Base-by-base conservation (phyloP, 1,140 invertebrate genomes). In the Dolichoris vasculosae region DNA sequence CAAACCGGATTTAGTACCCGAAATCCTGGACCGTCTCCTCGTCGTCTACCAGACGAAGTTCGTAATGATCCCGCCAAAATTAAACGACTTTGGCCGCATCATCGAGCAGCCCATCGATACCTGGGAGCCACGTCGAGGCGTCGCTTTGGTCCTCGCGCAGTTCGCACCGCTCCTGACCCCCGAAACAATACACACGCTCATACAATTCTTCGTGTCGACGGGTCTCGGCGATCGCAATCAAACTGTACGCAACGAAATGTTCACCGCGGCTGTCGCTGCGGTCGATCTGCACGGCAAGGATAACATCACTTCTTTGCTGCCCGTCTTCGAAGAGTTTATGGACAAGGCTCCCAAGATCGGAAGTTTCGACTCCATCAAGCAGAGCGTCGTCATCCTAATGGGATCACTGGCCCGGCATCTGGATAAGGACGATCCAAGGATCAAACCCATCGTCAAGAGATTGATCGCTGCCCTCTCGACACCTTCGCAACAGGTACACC, bases 351-450 rank as follows among this genome's bases (percentile, higher is more conserved):
- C 97, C 17, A 97, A 98, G 90, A 97, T 96, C 0, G 96, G 97
- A n/a, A 96, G 96, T 86, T 98, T 96, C 92, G 99, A 99, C 94
- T 96, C 97, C 11, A 97, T 99, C 43, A 95, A 99, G 64, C 98
- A 99, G 91, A 97, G 98, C 88, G 98, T 99, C 64, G 98, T 99
- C 48, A 97, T 99, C 89, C 94, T 99, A 15, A 98, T 99, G 97
- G 99, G 99, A 26, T 98, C 97, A 0, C 94, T 99, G 86, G 99
- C 99, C 2, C 95, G 97, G 59, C 98, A 99, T 95, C 95, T 99
- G 87, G 97, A 99, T 86, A 97, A 97, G 78, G 96, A 97, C 88
- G 97, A 99, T 93, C 94, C 95, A 1, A 91, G 98, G 94, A 96
- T 97, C 76, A 97, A 98, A 90, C 98, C 98, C 3, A 99, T 99